Evolutionary conservation across 2,797 vertebrate genomes (phyloP).

Genomic region (Pseudochirops cupreus): DNA sequence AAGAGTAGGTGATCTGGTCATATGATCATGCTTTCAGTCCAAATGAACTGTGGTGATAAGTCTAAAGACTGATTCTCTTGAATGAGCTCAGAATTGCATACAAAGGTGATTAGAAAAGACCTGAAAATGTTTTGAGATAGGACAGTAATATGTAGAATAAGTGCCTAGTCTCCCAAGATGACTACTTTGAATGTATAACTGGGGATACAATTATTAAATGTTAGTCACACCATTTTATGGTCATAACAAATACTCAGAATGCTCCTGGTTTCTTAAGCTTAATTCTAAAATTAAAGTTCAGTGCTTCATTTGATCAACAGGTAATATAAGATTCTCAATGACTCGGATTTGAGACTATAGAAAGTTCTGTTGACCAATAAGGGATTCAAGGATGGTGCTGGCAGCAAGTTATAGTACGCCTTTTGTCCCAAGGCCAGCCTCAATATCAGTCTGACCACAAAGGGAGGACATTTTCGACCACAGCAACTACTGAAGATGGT

Average conservation of each 20-base stretch:
- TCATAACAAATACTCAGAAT: neutral
- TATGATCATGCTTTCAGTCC: neutral
- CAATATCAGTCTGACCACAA: neutral
- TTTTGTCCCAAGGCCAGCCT: neutral
- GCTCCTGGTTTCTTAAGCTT: neutral
- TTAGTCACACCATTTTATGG: neutral
- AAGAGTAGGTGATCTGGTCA: neutral
- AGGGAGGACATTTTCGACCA: neutral
- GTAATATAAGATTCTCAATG: neutral
- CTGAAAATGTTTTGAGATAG: neutral
- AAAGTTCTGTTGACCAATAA: neutral
- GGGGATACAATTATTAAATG: neutral
- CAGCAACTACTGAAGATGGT: neutral
- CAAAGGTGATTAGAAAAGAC: neutral
- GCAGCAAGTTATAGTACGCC: neutral
- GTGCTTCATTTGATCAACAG: neutral
- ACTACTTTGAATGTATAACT: neutral
- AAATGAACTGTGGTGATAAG: neutral
- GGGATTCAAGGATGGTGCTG: neutral
- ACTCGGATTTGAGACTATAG: neutral
- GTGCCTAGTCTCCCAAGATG: neutral
- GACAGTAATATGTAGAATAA: neutral
- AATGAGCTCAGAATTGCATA: neutral
- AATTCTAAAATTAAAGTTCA: neutral
- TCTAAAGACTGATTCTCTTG: neutral